These are phyloP conservation scores for Patiria pectinifera DNA, from an alignment of 53 echinoderm and acorn worm species.

Conservation along the genomic window DNA sequence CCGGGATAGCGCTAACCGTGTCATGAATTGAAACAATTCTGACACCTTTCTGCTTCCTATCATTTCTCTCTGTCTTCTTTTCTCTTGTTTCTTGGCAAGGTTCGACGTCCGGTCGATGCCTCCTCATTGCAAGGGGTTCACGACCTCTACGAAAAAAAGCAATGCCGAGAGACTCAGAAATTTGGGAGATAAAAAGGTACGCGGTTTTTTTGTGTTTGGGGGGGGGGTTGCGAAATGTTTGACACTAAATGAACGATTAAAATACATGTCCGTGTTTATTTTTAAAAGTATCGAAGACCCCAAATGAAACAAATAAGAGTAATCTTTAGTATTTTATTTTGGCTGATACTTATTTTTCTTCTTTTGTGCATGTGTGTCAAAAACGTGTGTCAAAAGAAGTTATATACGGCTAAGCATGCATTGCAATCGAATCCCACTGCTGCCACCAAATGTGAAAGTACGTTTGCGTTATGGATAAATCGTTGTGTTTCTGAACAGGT, in stretches of 20 bases:
- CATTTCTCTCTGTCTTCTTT: background rate
- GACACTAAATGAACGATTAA: too few species aligned
- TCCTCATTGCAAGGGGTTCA: conserved; percentile 9
- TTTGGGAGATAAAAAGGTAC: background rate
- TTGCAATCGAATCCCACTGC: conserved; percentile 34
- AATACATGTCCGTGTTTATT: too few species aligned
- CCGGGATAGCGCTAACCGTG: conserved; percentile 45
- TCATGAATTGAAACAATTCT: conserved; percentile 60
- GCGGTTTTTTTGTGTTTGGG: background rate
- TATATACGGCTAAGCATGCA: background rate
- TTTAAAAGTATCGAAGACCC: too few species aligned
- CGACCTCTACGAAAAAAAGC: background rate
- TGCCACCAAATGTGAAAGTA: conserved; percentile 17
- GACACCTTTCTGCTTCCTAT: conserved; percentile 44
- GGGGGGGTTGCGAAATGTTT: too few species aligned
- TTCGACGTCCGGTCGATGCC: conserved; percentile 64
- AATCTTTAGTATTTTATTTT: too few species aligned
- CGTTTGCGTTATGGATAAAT: background rate
- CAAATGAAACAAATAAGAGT: too few species aligned
- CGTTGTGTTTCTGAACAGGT: background rate
- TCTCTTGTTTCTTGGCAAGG: background rate
- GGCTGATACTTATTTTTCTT: too few species aligned
- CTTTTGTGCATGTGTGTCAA: too few species aligned
- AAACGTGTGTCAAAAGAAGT: too few species aligned
- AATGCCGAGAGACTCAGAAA: background rate